Percentiles rank a stretch among this genome's conserved stretches.
Conservation (phyloP, 2,797 vertebrate species). For the Tangara arthus region DNA sequence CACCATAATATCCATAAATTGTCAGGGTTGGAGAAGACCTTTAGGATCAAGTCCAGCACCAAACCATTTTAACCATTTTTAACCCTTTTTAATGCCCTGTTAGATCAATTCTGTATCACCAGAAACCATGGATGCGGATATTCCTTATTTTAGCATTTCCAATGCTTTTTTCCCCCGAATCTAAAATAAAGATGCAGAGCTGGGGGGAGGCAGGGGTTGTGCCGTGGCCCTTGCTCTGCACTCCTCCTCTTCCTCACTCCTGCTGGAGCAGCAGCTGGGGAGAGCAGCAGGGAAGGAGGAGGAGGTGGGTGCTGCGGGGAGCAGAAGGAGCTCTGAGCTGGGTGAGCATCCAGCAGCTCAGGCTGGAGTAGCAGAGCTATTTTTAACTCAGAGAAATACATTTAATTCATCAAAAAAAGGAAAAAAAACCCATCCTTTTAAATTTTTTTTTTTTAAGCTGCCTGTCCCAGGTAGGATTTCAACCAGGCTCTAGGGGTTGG, state of each 20-base stretch:
- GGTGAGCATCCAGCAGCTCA: neutral
- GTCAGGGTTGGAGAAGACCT: neutral
- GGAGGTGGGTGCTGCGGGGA: neutral
- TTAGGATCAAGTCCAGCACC: neutral
- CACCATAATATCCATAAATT: neutral
- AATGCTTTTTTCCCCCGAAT: accelerated
- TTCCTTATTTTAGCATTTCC: neutral
- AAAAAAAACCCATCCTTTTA: neutral
- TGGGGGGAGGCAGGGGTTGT: neutral
- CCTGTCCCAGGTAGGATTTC: neutral
- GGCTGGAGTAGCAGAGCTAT: neutral
- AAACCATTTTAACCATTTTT: neutral
- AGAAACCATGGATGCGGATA: accelerated
- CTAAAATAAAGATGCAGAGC: neutral
- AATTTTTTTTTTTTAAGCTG: neutral
- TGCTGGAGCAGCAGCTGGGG: neutral
- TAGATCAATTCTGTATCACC: too few species aligned
- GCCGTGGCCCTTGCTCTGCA: neutral
- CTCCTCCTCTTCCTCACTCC: neutral
- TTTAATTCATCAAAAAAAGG: neutral
- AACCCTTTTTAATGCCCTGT: neutral
- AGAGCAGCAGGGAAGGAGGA: neutral
- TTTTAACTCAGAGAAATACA: neutral
- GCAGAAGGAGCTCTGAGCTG: neutral
- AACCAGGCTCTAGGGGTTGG: neutral